Conservation (phyloP, 2,797 vertebrate genomes). For the Bryconaethiops microstoma region DNA sequence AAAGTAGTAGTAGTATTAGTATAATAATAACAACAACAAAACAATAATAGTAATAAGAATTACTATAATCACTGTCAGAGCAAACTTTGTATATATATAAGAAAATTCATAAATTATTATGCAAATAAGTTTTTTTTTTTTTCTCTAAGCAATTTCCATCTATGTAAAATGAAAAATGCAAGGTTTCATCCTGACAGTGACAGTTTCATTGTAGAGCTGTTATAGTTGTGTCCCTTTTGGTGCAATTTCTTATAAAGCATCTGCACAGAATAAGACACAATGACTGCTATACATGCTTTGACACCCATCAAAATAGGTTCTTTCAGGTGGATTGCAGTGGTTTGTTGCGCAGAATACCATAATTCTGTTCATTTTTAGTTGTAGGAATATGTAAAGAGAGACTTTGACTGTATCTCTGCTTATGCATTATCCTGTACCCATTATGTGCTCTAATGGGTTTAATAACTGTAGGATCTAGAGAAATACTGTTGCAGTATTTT, state of each 20-base stretch:
- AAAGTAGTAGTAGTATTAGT: too few relatives aligned
- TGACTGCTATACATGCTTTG: background rate
- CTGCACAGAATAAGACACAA: background rate
- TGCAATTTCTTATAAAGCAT: background rate
- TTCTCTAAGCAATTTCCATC: background rate
- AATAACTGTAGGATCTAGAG: constrained; percentile 3
- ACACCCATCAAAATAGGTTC: background rate
- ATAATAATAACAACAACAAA: too few relatives aligned
- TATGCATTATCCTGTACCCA: constrained; percentile 2
- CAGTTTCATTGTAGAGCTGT: background rate
- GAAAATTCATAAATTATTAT: too few relatives aligned
- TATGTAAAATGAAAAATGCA: too few relatives aligned
- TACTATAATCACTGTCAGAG: too few relatives aligned
- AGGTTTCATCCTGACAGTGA: too few relatives aligned
- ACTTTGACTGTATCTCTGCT: constrained; percentile 2
- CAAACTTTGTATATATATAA: too few relatives aligned
- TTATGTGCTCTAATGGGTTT: constrained; percentile 12
- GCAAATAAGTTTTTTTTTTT: background rate
- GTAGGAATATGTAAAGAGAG: background rate
- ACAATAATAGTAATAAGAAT: too few relatives aligned
- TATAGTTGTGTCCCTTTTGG: background rate
- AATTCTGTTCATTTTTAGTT: constrained; percentile 4
- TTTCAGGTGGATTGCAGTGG: too few relatives aligned
- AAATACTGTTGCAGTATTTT: background rate
- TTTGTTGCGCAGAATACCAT: background rate